Base-by-base conservation (phyloP, 2,888 invertebrate genomes). In the Chymomyza amoena region DNA sequence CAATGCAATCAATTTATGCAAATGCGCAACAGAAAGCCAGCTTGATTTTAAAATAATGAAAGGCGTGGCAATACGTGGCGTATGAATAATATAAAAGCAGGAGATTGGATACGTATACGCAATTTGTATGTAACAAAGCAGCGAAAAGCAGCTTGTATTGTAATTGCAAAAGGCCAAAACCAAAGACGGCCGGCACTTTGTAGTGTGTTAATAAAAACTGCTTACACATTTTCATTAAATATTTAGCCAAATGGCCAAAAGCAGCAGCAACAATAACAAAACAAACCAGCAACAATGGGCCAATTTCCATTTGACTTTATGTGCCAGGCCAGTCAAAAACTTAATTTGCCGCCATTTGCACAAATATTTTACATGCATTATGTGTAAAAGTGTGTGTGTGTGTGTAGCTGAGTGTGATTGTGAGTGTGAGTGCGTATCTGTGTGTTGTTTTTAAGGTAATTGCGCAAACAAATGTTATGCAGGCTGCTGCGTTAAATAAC, bases 1-100 rank as follows among this genome's bases (percentile, higher is more conserved):
- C 61, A 66, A 69, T 81, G 85, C 85, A 84, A 84, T 85, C 85
- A 84, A 76, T 74, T 84, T 84, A 85, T 84, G 85, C 76, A 84
- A 84, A 84, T 85, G 62, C 25, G 56, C 64, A 25, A 52, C 69
- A 61, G 70, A 60, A 72, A 71, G 76, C 65, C 72, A 69, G 67
- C 72, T 77, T 83, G 79, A 81, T 77, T 80, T 81, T 80, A 73
- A 83, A 85, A 79, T 79, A 81, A 84, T 80, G 76, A 81, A 78
- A 78, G 80, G 77, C 73, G 70, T 73, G 77, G 32, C 60, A 18
- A 16, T 45, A 69, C 64, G 52, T 32, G 28, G 64, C 64, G 61
- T 51, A 66, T 66, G 66, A 60, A 59, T 60, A 60, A 66, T 32
- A 60, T 20, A 66, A 54, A n/a, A 54, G 20, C 20, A 18, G 10